A percentile compares a stretch with the other conserved stretches of the same genome.
These are phyloP conservation scores for Brienomyrus brachyistius DNA, from an alignment of 2,113 vertebrate species.

Conservation along the genomic window DNA sequence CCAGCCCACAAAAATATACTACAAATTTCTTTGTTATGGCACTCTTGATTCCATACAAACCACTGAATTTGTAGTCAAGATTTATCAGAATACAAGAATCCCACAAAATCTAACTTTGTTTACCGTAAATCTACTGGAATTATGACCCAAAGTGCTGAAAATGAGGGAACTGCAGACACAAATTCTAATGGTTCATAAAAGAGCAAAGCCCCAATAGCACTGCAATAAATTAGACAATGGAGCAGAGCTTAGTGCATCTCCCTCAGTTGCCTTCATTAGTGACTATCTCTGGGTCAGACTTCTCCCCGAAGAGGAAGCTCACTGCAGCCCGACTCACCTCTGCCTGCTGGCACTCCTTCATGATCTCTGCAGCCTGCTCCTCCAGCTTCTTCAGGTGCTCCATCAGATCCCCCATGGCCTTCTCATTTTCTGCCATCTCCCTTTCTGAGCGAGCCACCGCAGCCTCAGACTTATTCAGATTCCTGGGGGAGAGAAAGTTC, in stretches of 20 bases:
- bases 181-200: background rate
- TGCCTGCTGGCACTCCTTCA: slow-evolving; percentile 69
- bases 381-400: slow-evolving; percentile 74
- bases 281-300: background rate
- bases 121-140: too few species aligned
- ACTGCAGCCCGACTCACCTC: slow-evolving; percentile 54
- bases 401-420: slow-evolving; percentile 60
- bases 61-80: background rate
- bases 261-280: background rate
- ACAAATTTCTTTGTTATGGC: too few species aligned
- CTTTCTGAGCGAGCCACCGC: slow-evolving; percentile 58
- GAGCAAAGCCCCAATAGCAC: background rate
- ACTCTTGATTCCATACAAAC: background rate
- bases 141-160: background rate
- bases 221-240: background rate
- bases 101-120: background rate
- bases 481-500: slow-evolving; percentile 55
- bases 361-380: slow-evolving; percentile 70
- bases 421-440: slow-evolving; percentile 73
- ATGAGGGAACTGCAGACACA: background rate
- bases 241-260: background rate
- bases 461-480: slow-evolving; percentile 82
- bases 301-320: background rate
- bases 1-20: too few species aligned
- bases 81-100: background rate